Base-by-base conservation (phyloP, 2,113 vertebrate species). In the Sterrhoptilus dennistouni region DNA sequence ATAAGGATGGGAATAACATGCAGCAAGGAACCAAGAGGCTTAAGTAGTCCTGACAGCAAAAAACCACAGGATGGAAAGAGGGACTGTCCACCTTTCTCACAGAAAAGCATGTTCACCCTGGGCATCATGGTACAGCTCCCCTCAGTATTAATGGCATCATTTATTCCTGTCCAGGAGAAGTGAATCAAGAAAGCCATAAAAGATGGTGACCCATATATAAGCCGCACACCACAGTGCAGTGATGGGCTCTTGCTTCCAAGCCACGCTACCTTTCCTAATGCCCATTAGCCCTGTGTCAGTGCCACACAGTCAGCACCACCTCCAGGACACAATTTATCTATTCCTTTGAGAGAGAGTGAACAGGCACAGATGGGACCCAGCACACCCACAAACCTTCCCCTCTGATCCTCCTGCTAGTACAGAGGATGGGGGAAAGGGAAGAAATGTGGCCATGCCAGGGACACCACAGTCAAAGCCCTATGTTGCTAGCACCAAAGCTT, bases 1-100 rank as follows among this genome's bases (percentile, higher is more conserved):
- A 4, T 42, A 80, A 85, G 83, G 74, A 78, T 24, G 12, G 66
- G n/a, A 94, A 53, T 33, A 83, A 83, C 40, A 24, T 12, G 31
- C 57, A 90, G 63, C 70, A 65, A 21, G 90, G 75, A 94, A 93
- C 63, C 0, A 0, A 49, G n/a, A 93, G 42, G 69, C 29, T 78
- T 59, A 63, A 70, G 64, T 21, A 89, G 56, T 14, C 74, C 52
- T 66, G 49, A 89, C 52, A 63, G 35, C 5, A 44, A 4, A 6
- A 91, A 93, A 71, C 27, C 47, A 87, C 65, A 93, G 84, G 36
- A 91, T 45, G 85, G 45, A 95, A 85, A 85, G 15, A 17, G 49
- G 9, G 31, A 49, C 12, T 27, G 20, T 70, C 61, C 70, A 38
- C 47, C 74, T 79, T 95, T 90, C 87, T 93, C 94, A 91, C 28